Percentiles rank a stretch among this genome's conserved stretches.
Conservation (phyloP, 2,113 vertebrate species). For the Diphyllodes magnificus region DNA sequence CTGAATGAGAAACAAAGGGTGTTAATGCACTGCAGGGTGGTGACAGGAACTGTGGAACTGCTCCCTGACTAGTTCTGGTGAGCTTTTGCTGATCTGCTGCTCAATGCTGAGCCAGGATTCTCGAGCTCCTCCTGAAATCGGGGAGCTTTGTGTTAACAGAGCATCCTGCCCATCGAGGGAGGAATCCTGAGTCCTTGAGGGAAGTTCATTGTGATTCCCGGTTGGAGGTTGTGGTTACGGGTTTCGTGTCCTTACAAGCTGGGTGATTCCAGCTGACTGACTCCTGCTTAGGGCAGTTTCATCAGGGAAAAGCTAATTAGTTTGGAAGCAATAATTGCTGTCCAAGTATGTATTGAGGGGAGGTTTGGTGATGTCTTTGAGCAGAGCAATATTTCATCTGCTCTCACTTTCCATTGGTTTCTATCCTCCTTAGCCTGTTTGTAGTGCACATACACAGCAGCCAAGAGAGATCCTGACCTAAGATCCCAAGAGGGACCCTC, state of each 20-base stretch:
- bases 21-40: neutral
- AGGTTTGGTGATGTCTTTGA: neutral
- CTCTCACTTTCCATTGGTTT: neutral
- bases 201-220: neutral
- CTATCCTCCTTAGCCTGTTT: neutral
- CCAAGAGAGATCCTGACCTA: neutral
- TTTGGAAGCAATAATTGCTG: neutral
- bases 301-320: neutral
- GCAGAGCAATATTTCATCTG: neutral
- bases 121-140: neutral
- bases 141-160: neutral
- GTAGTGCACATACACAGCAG: rapidly evolving
- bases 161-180: neutral
- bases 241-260: neutral
- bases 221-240: neutral
- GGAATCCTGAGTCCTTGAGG: neutral
- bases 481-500: neutral
- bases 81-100: neutral
- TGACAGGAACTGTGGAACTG: neutral
- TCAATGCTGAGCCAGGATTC: neutral
- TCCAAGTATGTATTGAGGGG: neutral
- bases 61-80: neutral
- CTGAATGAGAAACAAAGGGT: constrained; percentile 61
- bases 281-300: neutral
- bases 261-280: neutral